phyloP scores from a whole-genome alignment of 2,888 invertebrate species.

The Drosophila helvetica region DNA sequence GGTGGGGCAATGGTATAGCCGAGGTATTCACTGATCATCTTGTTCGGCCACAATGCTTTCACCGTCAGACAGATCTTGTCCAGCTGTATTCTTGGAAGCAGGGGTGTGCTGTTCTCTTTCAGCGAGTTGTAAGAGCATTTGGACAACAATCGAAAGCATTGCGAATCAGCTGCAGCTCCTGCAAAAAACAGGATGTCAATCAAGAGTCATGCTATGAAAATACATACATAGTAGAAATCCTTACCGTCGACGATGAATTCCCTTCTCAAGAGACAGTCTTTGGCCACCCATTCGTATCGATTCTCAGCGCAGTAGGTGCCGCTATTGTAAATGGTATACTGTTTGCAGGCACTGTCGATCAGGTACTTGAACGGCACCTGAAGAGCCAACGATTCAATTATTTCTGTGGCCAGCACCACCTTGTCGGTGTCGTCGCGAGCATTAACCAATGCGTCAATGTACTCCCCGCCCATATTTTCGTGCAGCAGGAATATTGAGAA shows the following conservation, averaged over 20 bases:
- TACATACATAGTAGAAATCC: slow-evolving; percentile 35
- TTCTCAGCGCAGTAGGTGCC: slow-evolving; percentile 36
- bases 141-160: slow-evolving; percentile 60
- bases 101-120: slow-evolving; percentile 12
- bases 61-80: slow-evolving; percentile 60
- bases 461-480: slow-evolving; percentile 43
- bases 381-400: slow-evolving; percentile 55
- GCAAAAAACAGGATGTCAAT: neutral
- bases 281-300: slow-evolving; percentile 55
- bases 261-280: slow-evolving; percentile 51
- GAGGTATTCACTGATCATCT: slow-evolving; percentile 59
- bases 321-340: slow-evolving; percentile 32
- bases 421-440: slow-evolving; percentile 21
- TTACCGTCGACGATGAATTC: slow-evolving; percentile 40
- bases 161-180: neutral
- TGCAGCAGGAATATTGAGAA: slow-evolving; percentile 52
- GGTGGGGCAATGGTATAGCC: slow-evolving; percentile 51
- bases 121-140: slow-evolving; percentile 33
- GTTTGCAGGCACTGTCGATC: slow-evolving; percentile 59
- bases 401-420: slow-evolving; percentile 56
- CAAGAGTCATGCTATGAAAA: neutral
- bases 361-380: slow-evolving; percentile 54
- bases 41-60: slow-evolving; percentile 52
- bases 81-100: slow-evolving; percentile 49
- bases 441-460: slow-evolving; percentile 36